Evolutionary conservation across 2,888 invertebrate species (phyloP).

Genomic region (Melinopterus prodromus): DNA sequence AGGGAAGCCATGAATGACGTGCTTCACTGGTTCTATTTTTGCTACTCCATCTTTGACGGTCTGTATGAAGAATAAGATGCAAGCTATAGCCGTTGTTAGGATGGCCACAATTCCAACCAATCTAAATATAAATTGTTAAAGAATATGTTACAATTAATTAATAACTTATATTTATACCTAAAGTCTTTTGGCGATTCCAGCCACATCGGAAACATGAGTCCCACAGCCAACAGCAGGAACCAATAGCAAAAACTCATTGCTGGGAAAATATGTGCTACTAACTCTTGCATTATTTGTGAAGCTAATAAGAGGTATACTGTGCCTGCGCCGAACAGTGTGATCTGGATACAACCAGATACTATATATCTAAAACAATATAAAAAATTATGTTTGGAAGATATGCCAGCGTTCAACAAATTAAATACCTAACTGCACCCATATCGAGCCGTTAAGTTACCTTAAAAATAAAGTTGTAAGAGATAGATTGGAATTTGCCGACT

Average conservation of each 20-base stretch:
- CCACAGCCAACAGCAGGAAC: slow-evolving; percentile 68
- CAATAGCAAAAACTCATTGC: slow-evolving; percentile 68
- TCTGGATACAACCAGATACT: slow-evolving; percentile 69
- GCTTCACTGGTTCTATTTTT: slow-evolving; percentile 59
- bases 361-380: slow-evolving; percentile 54
- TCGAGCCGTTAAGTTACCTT: too few relatives aligned
- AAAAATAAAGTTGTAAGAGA: too few relatives aligned
- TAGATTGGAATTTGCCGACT: too few relatives aligned
- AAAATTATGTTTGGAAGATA: not conserved
- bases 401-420: too few relatives aligned
- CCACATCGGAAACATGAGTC: slow-evolving; percentile 70
- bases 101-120: slow-evolving; percentile 71
- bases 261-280: slow-evolving; percentile 63
- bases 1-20: slow-evolving; percentile 65
- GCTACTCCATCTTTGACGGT: slow-evolving; percentile 65
- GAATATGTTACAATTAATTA: slow-evolving; percentile 16
- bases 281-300: slow-evolving; percentile 69
- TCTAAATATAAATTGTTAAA: slow-evolving; percentile 55
- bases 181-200: slow-evolving; percentile 77
- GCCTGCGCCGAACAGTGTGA: slow-evolving; percentile 72
- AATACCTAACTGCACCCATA: too few relatives aligned
- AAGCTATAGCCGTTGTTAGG: slow-evolving; percentile 68
- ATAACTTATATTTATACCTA: slow-evolving; percentile 55
- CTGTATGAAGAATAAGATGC: slow-evolving; percentile 69
- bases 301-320: slow-evolving; percentile 73